Conservation (phyloP, 2,113 vertebrate species). For the Tupaia chinensis region DNA sequence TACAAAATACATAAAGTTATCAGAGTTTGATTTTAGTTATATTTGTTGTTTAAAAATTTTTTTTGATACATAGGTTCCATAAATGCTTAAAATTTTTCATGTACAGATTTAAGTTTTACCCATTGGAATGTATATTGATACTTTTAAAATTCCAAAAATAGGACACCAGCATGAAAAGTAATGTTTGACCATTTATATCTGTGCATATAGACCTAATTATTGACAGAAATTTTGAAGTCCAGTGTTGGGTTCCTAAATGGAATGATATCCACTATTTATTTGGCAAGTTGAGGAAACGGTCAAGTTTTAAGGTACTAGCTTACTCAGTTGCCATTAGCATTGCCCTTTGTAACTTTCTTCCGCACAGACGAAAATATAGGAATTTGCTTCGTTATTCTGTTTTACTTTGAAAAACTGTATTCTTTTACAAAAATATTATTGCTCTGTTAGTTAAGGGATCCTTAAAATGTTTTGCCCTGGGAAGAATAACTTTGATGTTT, state of each 20-base stretch:
- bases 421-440: slow-evolving; percentile 53
- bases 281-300: not conserved
- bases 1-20: slow-evolving; percentile 24
- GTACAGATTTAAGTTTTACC: not conserved
- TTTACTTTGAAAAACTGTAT: slow-evolving; percentile 50
- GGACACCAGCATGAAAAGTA: not conserved
- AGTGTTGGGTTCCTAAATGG: not conserved
- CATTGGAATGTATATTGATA: slow-evolving; percentile 4
- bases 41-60: slow-evolving; percentile 22
- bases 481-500: slow-evolving; percentile 24
- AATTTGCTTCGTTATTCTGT: slow-evolving; percentile 32
- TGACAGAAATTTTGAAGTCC: slow-evolving; percentile 30
- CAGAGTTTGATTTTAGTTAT: slow-evolving; percentile 39
- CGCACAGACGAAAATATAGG: not conserved
- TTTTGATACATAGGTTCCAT: slow-evolving; percentile 33
- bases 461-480: slow-evolving; percentile 26
- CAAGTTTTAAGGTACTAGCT: not conserved
- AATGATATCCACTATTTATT: not conserved
- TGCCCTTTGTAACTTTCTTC: not conserved
- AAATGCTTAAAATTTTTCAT: slow-evolving; percentile 35
- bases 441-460: not conserved
- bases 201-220: not conserved
- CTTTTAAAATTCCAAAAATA: slow-evolving; percentile 50
- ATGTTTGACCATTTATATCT: slow-evolving; percentile 37
- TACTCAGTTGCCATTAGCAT: not conserved